These are phyloP conservation scores for Hippasteria phrygiana DNA, from an alignment of 53 echinoderm and acorn worm genomes.

Conservation along the genomic window DNA sequence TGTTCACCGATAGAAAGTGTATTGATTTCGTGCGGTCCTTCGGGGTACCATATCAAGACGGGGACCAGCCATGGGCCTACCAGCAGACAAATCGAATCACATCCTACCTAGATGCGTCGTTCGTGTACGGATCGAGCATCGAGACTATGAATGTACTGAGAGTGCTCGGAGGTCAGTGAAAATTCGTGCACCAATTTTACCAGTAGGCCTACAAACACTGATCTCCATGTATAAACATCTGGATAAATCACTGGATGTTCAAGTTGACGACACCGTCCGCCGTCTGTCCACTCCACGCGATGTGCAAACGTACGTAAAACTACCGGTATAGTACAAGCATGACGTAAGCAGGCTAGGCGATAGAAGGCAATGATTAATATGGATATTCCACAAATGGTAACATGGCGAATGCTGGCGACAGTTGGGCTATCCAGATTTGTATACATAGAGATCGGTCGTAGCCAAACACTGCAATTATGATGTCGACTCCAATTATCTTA, in stretches of 20 bases:
- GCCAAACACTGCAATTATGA: too few species aligned
- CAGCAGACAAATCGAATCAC: slow-evolving; percentile 85
- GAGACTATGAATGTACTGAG: background rate
- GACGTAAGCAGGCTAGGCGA: too few species aligned
- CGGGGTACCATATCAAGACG: slow-evolving; percentile 59
- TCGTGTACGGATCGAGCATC: slow-evolving; percentile 76
- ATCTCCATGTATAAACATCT: background rate
- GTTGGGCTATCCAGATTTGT: too few species aligned
- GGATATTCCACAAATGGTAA: too few species aligned
- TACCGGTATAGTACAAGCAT: too few species aligned
- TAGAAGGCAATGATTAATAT: too few species aligned
- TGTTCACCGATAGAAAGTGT: slow-evolving; percentile 60
- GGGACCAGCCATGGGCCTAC: slow-evolving; percentile 77
- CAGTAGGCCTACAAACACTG: background rate
- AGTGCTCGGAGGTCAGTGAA: background rate
- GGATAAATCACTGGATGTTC: background rate
- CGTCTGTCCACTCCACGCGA: too few species aligned
- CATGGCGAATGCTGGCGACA: too few species aligned
- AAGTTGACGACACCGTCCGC: too few species aligned
- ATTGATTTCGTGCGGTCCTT: slow-evolving; percentile 72
- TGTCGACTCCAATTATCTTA: too few species aligned
- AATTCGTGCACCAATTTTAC: background rate
- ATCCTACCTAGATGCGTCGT: slow-evolving; percentile 77
- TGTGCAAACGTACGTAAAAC: too few species aligned
- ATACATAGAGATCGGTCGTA: too few species aligned